Evolutionary conservation across 2,797 vertebrate genomes (phyloP), one percentile per base, ranked within the genome.

Genomic region (Rallus crepitans): DNA sequence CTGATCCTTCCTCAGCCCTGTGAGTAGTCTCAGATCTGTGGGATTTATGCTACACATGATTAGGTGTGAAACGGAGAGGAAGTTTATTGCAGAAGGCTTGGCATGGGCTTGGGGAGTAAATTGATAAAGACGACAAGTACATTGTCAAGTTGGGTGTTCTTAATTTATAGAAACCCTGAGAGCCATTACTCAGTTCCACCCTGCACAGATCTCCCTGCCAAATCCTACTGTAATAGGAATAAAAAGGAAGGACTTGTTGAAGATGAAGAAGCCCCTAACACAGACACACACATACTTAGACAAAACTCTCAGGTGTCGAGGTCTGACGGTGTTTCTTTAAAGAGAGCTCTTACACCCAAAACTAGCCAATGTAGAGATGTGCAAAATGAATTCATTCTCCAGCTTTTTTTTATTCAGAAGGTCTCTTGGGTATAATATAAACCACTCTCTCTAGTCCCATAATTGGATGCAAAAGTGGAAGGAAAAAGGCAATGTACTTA

Each of bases 31-130:
- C 53, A 87, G 90, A 94, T 95, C 95, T 94, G 94, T 91, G 90
- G 92, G 96, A 97, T 98, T 98, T 97, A 94, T 82, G 82, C 96
- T 97, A 93, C 85, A 90, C 88, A 35, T 93, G 96, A 98, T 98
- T 97, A 97, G 95, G 94, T 93, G 89, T 81, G 97, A 97, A 98
- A 97, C 15, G n/a, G 96, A 94, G 96, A 92, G 97, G 96, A 97
- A 96, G 96, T 97, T 98, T 97, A 98, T 97, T 96, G 97, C 72
- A 39, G 94, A 72, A 52, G 1, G 10, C 86, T 92, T 96, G 93
- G 90, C 93, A 61, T 45, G 90, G 92, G 40, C 12, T 90, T 23
- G 81, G 96, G 90, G 89, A 96, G 81, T 63, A 97, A 97, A 97
- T 84, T 97, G 97, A 96, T 97, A 95, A 96, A 97, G 96, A 96